These are phyloP conservation scores for Scomber scombrus DNA, from an alignment of 2,113 vertebrate species.

Conservation along the genomic window DNA sequence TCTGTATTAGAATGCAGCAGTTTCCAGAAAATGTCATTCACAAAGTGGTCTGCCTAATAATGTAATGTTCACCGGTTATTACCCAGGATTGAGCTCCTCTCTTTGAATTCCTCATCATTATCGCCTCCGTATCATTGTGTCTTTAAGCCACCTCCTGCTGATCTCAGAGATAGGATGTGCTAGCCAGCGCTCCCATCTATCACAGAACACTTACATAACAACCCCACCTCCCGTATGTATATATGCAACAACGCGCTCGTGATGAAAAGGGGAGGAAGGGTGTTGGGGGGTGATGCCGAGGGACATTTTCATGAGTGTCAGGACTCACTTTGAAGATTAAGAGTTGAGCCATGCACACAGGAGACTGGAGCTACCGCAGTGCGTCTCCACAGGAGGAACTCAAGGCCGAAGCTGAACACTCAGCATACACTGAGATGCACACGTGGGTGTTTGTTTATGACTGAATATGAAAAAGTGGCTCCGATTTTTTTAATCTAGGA, in stretches of 20 bases:
- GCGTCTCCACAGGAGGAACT: conserved; percentile 20
- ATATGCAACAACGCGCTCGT: conserved; percentile 21
- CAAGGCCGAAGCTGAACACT: conserved; percentile 22
- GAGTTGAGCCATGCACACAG: conserved; percentile 25
- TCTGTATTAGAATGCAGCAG: neutral
- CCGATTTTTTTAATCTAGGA: conserved; percentile 17
- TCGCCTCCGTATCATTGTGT: conserved; percentile 40
- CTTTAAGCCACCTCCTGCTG: conserved; percentile 55
- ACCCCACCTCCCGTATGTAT: conserved; percentile 32
- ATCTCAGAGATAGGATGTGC: conserved; percentile 58
- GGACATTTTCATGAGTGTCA: conserved; percentile 65
- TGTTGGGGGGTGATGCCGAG: conserved; percentile 24
- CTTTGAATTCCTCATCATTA: conserved; percentile 67
- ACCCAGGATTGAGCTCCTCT: conserved; percentile 16
- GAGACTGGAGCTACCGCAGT: conserved; percentile 42
- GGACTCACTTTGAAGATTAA: conserved; percentile 79
- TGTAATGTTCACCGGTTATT: conserved; percentile 55
- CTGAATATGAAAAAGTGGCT: conserved; percentile 30
- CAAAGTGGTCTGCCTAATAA: conserved; percentile 60
- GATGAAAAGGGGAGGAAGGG: conserved; percentile 14
- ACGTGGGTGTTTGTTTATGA: neutral
- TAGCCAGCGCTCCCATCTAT: conserved; percentile 39
- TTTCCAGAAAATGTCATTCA: conserved; percentile 43
- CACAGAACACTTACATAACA: conserved; percentile 58
- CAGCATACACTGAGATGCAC: conserved; percentile 11